These are phyloP conservation scores for Emys orbicularis DNA, from an alignment of 2,797 vertebrate species.

Conservation along the genomic window DNA sequence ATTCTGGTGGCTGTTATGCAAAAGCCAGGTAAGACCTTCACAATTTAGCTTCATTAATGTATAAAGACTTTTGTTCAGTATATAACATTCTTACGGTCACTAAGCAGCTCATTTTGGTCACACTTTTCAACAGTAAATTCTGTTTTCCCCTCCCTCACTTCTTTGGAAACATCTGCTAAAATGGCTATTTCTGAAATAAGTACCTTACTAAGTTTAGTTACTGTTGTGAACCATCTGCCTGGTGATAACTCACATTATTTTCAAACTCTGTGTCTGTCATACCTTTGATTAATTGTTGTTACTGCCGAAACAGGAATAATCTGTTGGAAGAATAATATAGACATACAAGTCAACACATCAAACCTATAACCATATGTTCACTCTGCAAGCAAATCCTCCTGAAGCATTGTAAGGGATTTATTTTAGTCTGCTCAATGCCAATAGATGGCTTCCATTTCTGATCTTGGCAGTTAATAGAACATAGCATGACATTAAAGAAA, in stretches of 20 bases:
- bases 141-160: background rate
- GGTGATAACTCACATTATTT: background rate
- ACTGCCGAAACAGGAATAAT: constrained; percentile 3
- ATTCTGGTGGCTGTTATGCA: background rate
- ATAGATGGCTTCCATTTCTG: constrained; percentile 1
- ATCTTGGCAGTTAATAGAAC: constrained; percentile 31
- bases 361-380: background rate
- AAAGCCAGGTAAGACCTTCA: background rate
- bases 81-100: background rate
- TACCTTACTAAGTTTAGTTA: constrained; percentile 1
- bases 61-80: background rate
- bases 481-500: background rate
- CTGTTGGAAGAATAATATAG: background rate
- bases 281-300: constrained; percentile 17
- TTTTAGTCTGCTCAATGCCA: background rate
- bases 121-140: background rate
- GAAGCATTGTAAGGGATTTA: background rate
- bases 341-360: background rate
- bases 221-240: background rate
- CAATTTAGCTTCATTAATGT: background rate
- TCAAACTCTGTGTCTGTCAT: background rate
- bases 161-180: background rate
- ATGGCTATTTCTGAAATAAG: constrained; percentile 2
- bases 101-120: rapidly evolving
- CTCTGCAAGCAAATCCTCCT: background rate